These are phyloP conservation scores for Zaprionus africanus DNA, from an alignment of 1,140 invertebrate genomes.

Conservation along the genomic window DNA sequence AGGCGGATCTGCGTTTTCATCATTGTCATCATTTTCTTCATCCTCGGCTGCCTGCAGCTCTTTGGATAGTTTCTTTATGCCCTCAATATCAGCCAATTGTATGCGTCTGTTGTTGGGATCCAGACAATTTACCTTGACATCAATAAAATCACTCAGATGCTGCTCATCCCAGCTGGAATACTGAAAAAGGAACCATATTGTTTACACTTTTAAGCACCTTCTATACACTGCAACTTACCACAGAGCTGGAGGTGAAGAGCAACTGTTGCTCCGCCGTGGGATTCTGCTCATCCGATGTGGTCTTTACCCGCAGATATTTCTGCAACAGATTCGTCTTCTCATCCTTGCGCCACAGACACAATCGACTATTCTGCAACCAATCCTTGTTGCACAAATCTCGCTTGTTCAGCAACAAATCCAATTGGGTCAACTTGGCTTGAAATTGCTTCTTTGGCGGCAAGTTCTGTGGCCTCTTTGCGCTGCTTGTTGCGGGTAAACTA, in stretches of 20 bases:
- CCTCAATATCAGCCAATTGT: constrained; percentile 60
- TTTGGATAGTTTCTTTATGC: constrained; percentile 54
- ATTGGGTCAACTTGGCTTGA: constrained; percentile 41
- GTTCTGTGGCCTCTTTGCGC: constrained; percentile 50
- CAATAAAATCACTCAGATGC: constrained; percentile 66
- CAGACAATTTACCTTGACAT: constrained; percentile 72
- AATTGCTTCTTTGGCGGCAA: constrained; percentile 78
- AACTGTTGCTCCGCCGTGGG: constrained; percentile 64
- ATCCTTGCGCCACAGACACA: constrained; percentile 80
- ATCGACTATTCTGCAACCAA: constrained; percentile 67
- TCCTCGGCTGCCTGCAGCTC: constrained; percentile 46
- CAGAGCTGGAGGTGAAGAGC: constrained; percentile 79
- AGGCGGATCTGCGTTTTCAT: constrained; percentile 14
- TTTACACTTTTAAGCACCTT: neutral
- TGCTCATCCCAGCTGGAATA: constrained; percentile 83
- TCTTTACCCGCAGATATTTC: constrained; percentile 77
- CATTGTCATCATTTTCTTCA: constrained; percentile 46
- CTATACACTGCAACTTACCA: constrained; percentile 55
- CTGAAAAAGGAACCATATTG: constrained; percentile 29
- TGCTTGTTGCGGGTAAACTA: constrained; percentile 48
- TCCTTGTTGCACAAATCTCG: constrained; percentile 59
- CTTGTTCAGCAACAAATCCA: constrained; percentile 73
- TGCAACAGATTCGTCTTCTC: constrained; percentile 75
- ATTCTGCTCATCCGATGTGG: constrained; percentile 31
- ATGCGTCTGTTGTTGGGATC: constrained; percentile 78